Evolutionary conservation across 2,888 invertebrate species (phyloP), one percentile per base, ranked within the genome.

Genomic region (Zaprionus lineosus): DNA sequence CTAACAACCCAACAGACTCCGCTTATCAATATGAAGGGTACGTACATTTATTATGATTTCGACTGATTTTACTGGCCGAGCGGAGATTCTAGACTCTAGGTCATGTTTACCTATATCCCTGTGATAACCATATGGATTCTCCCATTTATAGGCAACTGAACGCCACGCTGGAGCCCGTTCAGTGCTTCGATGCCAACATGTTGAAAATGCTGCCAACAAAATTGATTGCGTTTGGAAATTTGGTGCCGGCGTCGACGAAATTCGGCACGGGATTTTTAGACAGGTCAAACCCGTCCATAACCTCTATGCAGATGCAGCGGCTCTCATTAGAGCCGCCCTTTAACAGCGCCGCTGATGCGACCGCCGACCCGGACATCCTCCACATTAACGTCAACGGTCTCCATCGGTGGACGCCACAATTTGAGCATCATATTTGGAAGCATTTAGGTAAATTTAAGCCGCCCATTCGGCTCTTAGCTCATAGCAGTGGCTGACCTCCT

Each of bases 171-270:
- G 82, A 88, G 57, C 88, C 88, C 24, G 66, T 87, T 72, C 86
- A 85, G 16, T 89, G 88, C 66, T 89, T 89, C 81, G 89, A 89
- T 82, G 83, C 81, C 68, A 88, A 88, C 78, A 84, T 90, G 81
- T 84, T 90, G 71, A 88, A 87, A 86, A 86, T 89, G 83, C 68
- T 90, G 70, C 90, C 90, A 68, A 88, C 88, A 50, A 86, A 90
- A 86, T 87, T 90, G 87, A 90, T 90, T 86, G 88, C 87, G 68
- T 90, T 90, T 74, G 90, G 90, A 67, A 89, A 89, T 87, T 87
- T 89, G 76, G 74, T 88, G 73, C 87, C 87, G 58, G 78, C 75
- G 29, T 73, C 81, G 41, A 59, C 78, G 4, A 15, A 47, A 15
- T 8, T 36, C 9, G 43, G 55, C 14, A 19, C 29, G 4, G 51